Evolutionary conservation across 1,140 invertebrate genomes (phyloP).

Genomic region (Drosophila dunni): DNA sequence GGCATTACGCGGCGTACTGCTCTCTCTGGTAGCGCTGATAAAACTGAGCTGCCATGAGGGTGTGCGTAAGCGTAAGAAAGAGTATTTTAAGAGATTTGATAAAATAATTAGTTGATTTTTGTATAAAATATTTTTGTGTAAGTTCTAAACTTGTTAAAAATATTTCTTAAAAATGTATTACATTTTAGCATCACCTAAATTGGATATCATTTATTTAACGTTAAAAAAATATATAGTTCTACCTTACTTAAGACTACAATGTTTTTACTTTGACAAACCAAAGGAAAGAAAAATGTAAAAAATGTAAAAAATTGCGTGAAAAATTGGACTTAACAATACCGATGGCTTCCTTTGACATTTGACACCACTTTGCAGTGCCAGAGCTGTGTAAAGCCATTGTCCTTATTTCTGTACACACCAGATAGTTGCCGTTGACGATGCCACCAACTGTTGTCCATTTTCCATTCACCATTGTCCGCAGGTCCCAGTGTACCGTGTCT

Average conservation of each 20-base stretch:
- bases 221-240: background rate
- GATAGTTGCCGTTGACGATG: constrained; percentile 26
- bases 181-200: too few species aligned
- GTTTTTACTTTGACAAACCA: background rate
- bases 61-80: background rate
- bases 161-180: too few species aligned
- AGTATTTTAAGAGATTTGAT: background rate
- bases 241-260: background rate
- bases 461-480: constrained; percentile 35
- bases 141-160: too few species aligned
- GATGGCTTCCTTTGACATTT: constrained; percentile 56
- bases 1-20: background rate
- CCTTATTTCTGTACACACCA: constrained; percentile 18
- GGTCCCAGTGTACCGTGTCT: constrained; percentile 8
- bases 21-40: constrained; percentile 1
- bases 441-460: constrained; percentile 36
- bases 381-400: constrained; percentile 52
- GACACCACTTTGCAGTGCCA: constrained; percentile 64
- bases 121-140: too few species aligned
- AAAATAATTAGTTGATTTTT: too few species aligned
- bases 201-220: background rate
- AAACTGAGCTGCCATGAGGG: background rate
- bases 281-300: background rate
- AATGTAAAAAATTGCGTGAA: constrained; percentile 5
- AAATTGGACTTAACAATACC: constrained; percentile 58